Conservation (phyloP, 2,797 vertebrate species). For the Pogonophryne albipinna region DNA sequence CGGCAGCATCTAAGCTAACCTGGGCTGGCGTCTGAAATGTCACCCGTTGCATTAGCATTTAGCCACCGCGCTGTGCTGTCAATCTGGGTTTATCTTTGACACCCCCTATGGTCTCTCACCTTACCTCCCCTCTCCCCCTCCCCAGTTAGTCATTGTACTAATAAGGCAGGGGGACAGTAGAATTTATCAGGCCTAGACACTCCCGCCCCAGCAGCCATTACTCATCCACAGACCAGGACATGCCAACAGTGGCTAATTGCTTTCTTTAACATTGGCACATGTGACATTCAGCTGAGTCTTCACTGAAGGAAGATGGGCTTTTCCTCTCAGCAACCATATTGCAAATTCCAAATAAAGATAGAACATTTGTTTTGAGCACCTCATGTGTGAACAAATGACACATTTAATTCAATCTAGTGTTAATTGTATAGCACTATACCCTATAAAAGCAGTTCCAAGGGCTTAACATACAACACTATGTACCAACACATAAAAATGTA, state of each 20-base stretch:
- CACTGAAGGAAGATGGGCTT: conserved; percentile 15
- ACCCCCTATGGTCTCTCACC: conserved; percentile 74
- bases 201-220: conserved; percentile 83
- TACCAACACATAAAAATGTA: too few relatives aligned
- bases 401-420: too few relatives aligned
- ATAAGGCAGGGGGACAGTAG: conserved; percentile 80
- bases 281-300: conserved; percentile 73
- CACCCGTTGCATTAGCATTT: conserved; percentile 87
- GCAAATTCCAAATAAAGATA: neutral
- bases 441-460: too few relatives aligned
- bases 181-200: conserved; percentile 83
- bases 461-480: too few relatives aligned
- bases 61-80: conserved; percentile 79
- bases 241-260: conserved; percentile 83
- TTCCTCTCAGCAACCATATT: neutral
- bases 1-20: conserved; percentile 75
- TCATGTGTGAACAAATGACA: neutral
- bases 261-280: conserved; percentile 77
- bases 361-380: neutral
- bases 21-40: conserved; percentile 80
- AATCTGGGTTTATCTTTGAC: conserved; percentile 86
- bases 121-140: conserved; percentile 45
- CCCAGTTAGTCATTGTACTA: conserved; percentile 75
- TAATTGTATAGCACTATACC: too few relatives aligned
- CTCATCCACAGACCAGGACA: conserved; percentile 81